Base-by-base conservation (phyloP, 2,888 invertebrate species). In the Diaprepes abbreviatus region DNA sequence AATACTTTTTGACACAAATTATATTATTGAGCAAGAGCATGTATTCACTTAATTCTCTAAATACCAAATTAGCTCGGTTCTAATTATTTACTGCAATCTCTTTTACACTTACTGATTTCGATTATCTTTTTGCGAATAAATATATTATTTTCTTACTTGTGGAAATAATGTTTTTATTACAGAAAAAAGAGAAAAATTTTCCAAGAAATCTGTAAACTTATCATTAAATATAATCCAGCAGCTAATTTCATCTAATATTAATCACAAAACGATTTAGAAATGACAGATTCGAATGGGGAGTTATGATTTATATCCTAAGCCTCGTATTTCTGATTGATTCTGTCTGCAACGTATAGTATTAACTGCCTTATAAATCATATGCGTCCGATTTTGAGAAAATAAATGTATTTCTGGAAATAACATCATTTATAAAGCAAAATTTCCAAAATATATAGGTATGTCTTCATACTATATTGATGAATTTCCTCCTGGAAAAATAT, bases 201-300 rank as follows among this genome's bases (percentile, higher is more conserved):
- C 33, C 54, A 54, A 1, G n/a, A 14, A 33, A 54, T 7, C 16
- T 12, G 6, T 6, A 35, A 16, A 33, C 54, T 54, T 54, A 50
- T 28, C 33, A 36, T 54, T 54, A 31, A 54, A 31, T 16, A 33
- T 54, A 31, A 54, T 54, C 54, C n/a, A 7, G 12, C 54, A 54
- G 54, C 54, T 54, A 54, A 54, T 54, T 54, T 54, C 33, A 54
- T 54, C 24, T 33, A n/a, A 54, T 35, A 54, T 54, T 54, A 54
- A 54, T 54, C 54, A 54, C 36, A n/a, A 33, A 33, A 19, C 54
- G 36, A 54, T 54, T 54, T 54, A 54, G 5, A 7, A 54, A 54
- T 54, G 54, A 54, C 54, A 54, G 54, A 54, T 54, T 54, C 33
- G 54, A 54, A 54, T 33, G n/a, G 54, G 54, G 54, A 33, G 36